Base-by-base conservation (phyloP, 2,888 invertebrate species). In the Epirrita christyi region DNA sequence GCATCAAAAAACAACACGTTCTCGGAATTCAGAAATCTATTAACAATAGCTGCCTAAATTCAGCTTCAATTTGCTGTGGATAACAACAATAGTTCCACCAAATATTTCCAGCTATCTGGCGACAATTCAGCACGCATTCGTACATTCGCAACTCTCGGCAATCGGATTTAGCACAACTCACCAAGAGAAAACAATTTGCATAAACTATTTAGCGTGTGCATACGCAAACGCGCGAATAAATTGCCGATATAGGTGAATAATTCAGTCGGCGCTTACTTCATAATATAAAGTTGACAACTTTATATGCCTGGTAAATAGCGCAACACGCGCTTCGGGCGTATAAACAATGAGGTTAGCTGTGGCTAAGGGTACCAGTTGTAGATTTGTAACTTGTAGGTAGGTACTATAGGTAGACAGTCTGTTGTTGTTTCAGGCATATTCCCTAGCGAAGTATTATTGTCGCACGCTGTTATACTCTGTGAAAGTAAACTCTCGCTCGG, bases 131-230 rank as follows among this genome's bases (percentile, higher is more conserved):
- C 57, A 63, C 11, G 63, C 51, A 66, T 65, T 48, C 47, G 46
- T 48, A 41, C 32, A 27, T 34, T 37, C 51, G 27, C 28, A 59
- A 60, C 58, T 61, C 55, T 47, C 60, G 47, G 42, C 63, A 53
- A 67, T 63, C 59, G 64, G 68, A 68, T 71, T 76, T 70, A 61
- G 63, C 64, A 55, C 64, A 70, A 66, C 63, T 70, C 64, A 63
- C 51, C 57, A 54, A 60, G 32, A 40, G 49, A 53, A 47, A 54
- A 51, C 59, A 65, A 75, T 81, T 76, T 76, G 70, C 75, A 78
- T 77, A 74, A 77, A 74, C 71, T 70, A 75, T 77, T 80, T 76
- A 60, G 65, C 65, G 67, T 72, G 71, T 70, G 73, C 74, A 76
- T 73, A 76, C 67, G 64, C 72, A 72, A 75, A 72, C 69, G 68